Evolutionary conservation across 2,888 invertebrate genomes (phyloP).

Genomic region (Luperina testacea): DNA sequence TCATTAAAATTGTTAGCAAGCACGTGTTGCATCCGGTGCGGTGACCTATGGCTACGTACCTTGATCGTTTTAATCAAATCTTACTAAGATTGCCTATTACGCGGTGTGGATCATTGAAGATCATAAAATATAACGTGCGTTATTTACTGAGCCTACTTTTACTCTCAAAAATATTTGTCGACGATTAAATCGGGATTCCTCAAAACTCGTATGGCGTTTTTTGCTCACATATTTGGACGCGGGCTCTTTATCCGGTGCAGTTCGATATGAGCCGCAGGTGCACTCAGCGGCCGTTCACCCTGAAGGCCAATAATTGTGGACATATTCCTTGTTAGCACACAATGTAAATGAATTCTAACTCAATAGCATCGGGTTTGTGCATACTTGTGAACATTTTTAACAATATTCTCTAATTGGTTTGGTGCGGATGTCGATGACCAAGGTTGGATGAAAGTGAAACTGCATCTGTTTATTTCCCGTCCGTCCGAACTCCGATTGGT

Average conservation of each 20-base stretch:
- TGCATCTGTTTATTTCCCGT: slow-evolving; percentile 76
- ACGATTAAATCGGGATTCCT: slow-evolving; percentile 63
- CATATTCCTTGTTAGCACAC: slow-evolving; percentile 68
- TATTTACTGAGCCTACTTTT: slow-evolving; percentile 34
- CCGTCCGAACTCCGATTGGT: slow-evolving; percentile 68
- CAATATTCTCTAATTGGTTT: slow-evolving; percentile 71
- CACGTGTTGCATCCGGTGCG: slow-evolving; percentile 66
- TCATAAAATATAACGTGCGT: slow-evolving; percentile 21
- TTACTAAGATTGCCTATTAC: slow-evolving; percentile 29
- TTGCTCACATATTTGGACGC: slow-evolving; percentile 83
- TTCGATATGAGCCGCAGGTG: slow-evolving; percentile 82
- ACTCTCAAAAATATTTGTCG: slow-evolving; percentile 48
- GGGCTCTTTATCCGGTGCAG: slow-evolving; percentile 73
- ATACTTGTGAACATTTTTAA: slow-evolving; percentile 59
- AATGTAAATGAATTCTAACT: slow-evolving; percentile 60
- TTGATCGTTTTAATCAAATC: slow-evolving; percentile 43
- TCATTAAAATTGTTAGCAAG: slow-evolving; percentile 56
- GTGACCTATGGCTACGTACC: slow-evolving; percentile 56
- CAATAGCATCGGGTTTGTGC: slow-evolving; percentile 41
- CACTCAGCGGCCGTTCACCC: slow-evolving; percentile 83
- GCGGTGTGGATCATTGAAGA: not conserved
- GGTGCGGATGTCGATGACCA: slow-evolving; percentile 79
- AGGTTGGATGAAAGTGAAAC: slow-evolving; percentile 85
- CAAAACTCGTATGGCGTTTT: slow-evolving; percentile 77
- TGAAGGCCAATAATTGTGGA: slow-evolving; percentile 74